Conservation (phyloP, 2,797 vertebrate species). For the Pseudocheirus occidentalis region DNA sequence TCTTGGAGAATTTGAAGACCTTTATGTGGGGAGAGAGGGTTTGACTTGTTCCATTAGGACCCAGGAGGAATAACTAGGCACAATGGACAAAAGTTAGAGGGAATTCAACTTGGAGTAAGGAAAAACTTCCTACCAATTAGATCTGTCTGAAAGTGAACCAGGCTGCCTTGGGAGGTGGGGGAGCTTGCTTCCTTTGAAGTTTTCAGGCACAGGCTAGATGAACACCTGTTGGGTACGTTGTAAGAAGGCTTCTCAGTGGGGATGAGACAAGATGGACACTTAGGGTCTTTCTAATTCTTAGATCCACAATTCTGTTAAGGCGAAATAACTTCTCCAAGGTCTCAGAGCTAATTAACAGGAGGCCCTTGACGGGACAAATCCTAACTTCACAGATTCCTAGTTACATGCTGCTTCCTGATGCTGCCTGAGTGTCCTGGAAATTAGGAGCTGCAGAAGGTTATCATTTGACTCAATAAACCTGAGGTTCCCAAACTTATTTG, state of each 20-base stretch:
- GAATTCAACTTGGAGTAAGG: neutral
- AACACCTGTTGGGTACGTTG: neutral
- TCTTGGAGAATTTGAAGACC: neutral
- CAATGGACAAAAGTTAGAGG: neutral
- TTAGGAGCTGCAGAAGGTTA: neutral
- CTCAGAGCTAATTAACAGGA: neutral
- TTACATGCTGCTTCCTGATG: neutral
- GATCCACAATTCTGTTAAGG: neutral
- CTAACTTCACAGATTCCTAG: neutral
- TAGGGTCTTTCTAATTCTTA: neutral
- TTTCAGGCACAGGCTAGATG: neutral
- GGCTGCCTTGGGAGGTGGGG: neutral
- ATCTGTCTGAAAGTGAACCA: neutral
- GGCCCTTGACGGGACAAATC: neutral
- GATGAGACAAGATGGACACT: neutral
- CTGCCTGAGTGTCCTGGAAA: neutral
- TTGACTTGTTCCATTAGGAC: neutral
- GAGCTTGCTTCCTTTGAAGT: neutral
- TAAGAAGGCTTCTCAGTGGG: neutral
- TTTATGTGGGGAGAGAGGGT: neutral
- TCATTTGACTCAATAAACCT: neutral
- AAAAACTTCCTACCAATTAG: neutral
- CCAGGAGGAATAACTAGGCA: neutral
- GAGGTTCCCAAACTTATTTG: neutral
- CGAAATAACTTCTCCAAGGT: neutral